Evolutionary conservation across 2,888 invertebrate species (phyloP).

Genomic region (Trissoscelio sp.): DNA sequence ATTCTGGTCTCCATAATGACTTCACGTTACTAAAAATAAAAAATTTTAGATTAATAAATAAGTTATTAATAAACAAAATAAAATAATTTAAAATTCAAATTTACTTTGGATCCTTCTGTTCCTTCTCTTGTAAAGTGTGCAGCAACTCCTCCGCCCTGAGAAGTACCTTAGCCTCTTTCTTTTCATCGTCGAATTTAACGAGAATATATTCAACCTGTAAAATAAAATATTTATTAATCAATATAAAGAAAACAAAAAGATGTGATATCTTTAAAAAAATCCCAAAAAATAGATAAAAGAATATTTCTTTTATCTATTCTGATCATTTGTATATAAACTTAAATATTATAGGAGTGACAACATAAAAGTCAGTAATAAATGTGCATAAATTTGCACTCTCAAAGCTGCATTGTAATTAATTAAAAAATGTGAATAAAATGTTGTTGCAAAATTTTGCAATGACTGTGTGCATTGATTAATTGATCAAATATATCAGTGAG

Average conservation of each 20-base stretch:
- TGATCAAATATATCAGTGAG: not conserved
- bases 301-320: too few relatives aligned
- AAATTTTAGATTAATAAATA: not conserved
- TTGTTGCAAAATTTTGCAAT: not conserved
- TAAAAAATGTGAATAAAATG: not conserved
- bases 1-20: conserved; percentile 98
- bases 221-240: not conserved
- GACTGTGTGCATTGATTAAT: not conserved
- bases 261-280: too few relatives aligned
- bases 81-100: too few relatives aligned
- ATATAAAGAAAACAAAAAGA: too few relatives aligned
- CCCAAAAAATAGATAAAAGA: too few relatives aligned
- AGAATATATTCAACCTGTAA: conserved; percentile 95
- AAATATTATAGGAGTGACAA: too few relatives aligned
- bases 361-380: not conserved
- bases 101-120: conserved; percentile 90
- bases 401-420: not conserved
- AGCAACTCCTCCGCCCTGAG: conserved; percentile 93
- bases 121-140: conserved; percentile 91
- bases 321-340: too few relatives aligned
- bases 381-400: conserved; percentile 2
- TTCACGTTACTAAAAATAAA: conserved; percentile 85
- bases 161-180: conserved; percentile 92
- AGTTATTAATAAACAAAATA: not conserved
- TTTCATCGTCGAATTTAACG: conserved; percentile 95